Evolutionary conservation across 2,888 invertebrate genomes (phyloP).

Genomic region (Coleophora deauratella): DNA sequence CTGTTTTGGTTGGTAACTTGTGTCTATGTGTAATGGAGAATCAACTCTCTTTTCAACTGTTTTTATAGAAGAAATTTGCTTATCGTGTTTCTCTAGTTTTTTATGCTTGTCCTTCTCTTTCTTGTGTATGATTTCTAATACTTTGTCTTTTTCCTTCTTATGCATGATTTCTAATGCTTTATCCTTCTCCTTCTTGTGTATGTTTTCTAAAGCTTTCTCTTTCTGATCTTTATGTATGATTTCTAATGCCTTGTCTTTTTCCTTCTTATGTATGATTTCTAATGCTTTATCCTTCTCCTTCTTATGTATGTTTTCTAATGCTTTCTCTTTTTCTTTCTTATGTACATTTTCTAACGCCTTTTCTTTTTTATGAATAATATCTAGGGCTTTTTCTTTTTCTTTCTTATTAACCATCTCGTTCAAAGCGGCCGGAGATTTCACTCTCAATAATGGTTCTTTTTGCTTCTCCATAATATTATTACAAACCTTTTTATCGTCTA

Average conservation of each 20-base stretch:
- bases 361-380: slow-evolving; percentile 24
- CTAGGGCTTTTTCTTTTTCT: slow-evolving; percentile 24
- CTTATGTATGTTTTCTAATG: slow-evolving; percentile 6
- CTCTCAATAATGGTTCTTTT: slow-evolving; percentile 45
- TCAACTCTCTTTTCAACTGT: slow-evolving; percentile 36
- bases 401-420: slow-evolving; percentile 57
- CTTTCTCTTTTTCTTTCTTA: slow-evolving; percentile 32
- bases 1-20: slow-evolving; percentile 38
- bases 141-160: not conserved
- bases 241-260: slow-evolving; percentile 15
- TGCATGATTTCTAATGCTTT: not conserved
- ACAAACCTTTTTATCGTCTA: slow-evolving; percentile 34
- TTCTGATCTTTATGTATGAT: not conserved
- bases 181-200: not conserved
- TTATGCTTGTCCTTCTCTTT: slow-evolving; percentile 33
- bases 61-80: not conserved
- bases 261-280: slow-evolving; percentile 24
- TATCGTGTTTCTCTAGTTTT: slow-evolving; percentile 30
- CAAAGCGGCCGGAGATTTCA: slow-evolving; percentile 59
- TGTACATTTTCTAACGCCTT: slow-evolving; percentile 20
- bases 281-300: slow-evolving; percentile 1
- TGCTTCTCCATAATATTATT: slow-evolving; percentile 12
- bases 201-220: not conserved
- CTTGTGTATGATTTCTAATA: slow-evolving; percentile 14
- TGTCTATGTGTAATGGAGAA: slow-evolving; percentile 49